These are phyloP conservation scores for Euura saliciscinereae DNA, from an alignment of 1,140 invertebrate genomes.

Conservation along the genomic window DNA sequence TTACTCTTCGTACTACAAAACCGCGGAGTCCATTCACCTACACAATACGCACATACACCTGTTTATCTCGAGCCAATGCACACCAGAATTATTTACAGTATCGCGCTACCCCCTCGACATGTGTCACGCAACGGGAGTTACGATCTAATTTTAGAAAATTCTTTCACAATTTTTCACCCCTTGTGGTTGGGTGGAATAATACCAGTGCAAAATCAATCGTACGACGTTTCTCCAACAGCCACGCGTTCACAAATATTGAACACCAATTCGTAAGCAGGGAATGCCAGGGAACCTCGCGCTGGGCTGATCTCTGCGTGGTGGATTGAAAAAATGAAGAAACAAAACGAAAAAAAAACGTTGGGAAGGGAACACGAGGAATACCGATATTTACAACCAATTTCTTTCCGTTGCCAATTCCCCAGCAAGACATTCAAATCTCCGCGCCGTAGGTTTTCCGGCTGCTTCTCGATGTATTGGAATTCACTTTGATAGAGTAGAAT, in stretches of 20 bases:
- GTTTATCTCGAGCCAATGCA: too few relatives aligned
- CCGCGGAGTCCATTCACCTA: too few relatives aligned
- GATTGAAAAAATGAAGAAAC: conserved; percentile 31
- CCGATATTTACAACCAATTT: conserved; percentile 33
- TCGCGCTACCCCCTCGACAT: too few relatives aligned
- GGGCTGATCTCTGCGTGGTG: conserved; percentile 11
- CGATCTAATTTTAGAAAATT: too few relatives aligned
- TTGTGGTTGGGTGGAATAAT: too few relatives aligned
- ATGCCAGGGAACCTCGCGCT: neutral
- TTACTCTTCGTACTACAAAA: too few relatives aligned
- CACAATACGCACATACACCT: too few relatives aligned
- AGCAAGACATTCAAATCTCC: conserved; percentile 44
- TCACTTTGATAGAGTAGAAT: conserved; percentile 20
- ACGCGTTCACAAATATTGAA: neutral
- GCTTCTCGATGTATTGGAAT: conserved; percentile 43
- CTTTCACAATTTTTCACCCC: too few relatives aligned
- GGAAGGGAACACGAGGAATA: conserved; percentile 14
- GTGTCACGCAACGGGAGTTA: too few relatives aligned
- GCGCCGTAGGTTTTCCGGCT: conserved; percentile 29
- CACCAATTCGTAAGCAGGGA: neutral
- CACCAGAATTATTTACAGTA: too few relatives aligned
- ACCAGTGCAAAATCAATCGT: neutral
- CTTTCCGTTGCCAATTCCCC: conserved; percentile 31
- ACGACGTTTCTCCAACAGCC: neutral
- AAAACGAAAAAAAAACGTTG: neutral